These are phyloP conservation scores for Mylabris phalerata DNA, from an alignment of 1,140 invertebrate species.

Conservation along the genomic window DNA sequence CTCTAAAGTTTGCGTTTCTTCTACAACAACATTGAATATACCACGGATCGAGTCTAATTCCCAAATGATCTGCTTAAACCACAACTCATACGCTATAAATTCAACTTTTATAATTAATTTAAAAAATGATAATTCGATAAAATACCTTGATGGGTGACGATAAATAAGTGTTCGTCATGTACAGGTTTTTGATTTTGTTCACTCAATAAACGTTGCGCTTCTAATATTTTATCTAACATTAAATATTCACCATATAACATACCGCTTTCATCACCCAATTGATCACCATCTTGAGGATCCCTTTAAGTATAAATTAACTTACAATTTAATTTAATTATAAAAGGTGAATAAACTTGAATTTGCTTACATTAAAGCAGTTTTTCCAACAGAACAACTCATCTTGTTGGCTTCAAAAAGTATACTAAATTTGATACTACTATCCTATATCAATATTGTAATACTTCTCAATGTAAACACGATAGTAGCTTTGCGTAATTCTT, in stretches of 20 bases:
- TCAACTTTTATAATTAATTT: slow-evolving; percentile 3
- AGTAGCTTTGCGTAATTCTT: too few relatives aligned
- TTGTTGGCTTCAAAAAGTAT: background rate
- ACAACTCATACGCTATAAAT: slow-evolving; percentile 89
- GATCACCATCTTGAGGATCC: slow-evolving; percentile 45
- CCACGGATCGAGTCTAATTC: slow-evolving; percentile 89
- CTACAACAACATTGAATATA: slow-evolving; percentile 73
- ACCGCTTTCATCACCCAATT: slow-evolving; percentile 55
- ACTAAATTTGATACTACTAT: too few relatives aligned
- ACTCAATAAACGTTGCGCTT: slow-evolving; percentile 78
- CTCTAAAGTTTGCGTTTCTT: slow-evolving; percentile 88
- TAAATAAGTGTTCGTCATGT: slow-evolving; percentile 97
- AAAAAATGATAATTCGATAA: background rate
- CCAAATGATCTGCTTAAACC: slow-evolving; percentile 99
- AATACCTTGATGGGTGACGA: slow-evolving; percentile 94
- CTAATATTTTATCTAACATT: slow-evolving; percentile 82
- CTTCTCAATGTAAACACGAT: too few relatives aligned
- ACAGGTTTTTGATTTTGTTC: slow-evolving; percentile 62
- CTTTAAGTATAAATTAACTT: background rate
- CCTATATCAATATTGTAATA: too few relatives aligned
- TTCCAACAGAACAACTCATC: slow-evolving; percentile 22
- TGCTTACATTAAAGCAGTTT: slow-evolving; percentile 10
- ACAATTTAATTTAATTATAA: slow-evolving; percentile 3
- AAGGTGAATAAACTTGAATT: slow-evolving; percentile 1
- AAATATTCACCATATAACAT: slow-evolving; percentile 83